phyloP scores from a whole-genome alignment of 37 sponge, comb jelly and placozoan genomes.

The Beroe forskalii region DNA sequence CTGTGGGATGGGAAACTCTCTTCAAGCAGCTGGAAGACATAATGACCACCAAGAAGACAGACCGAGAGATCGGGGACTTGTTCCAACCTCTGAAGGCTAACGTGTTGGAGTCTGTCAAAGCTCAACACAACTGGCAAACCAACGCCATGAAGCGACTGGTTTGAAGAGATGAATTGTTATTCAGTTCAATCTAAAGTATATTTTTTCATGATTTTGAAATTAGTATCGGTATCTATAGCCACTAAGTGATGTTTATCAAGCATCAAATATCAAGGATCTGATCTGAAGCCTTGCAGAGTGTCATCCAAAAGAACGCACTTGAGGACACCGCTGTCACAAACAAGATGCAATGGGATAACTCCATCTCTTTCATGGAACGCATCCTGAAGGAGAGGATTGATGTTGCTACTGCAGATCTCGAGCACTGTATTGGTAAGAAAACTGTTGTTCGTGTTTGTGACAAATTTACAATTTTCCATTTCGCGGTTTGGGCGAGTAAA shows the following conservation, averaged over 20 bases:
- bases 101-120: constrained; percentile 77
- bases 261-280: background rate
- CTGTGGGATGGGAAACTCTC: constrained; percentile 79
- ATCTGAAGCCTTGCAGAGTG: constrained; percentile 71
- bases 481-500: too few species aligned
- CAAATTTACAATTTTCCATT: background rate
- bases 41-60: constrained; percentile 68
- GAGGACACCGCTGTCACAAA: constrained; percentile 87
- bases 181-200: background rate
- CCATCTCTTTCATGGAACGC: constrained; percentile 79
- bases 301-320: constrained; percentile 86
- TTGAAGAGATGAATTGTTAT: background rate
- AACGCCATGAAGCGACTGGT: constrained; percentile 85
- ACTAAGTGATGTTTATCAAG: background rate
- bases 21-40: constrained; percentile 75
- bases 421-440: constrained; percentile 40
- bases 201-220: too few species aligned
- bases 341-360: constrained; percentile 75
- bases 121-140: constrained; percentile 74
- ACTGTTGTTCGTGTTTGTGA: too few species aligned
- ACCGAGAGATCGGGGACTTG: constrained; percentile 67
- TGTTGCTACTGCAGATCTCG: constrained; percentile 13
- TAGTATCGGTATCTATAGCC: background rate
- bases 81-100: constrained; percentile 77
- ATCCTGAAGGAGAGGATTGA: constrained; percentile 69